phyloP scores from a whole-genome alignment of 2,797 vertebrate species.

The Choloepus didactylus region DNA sequence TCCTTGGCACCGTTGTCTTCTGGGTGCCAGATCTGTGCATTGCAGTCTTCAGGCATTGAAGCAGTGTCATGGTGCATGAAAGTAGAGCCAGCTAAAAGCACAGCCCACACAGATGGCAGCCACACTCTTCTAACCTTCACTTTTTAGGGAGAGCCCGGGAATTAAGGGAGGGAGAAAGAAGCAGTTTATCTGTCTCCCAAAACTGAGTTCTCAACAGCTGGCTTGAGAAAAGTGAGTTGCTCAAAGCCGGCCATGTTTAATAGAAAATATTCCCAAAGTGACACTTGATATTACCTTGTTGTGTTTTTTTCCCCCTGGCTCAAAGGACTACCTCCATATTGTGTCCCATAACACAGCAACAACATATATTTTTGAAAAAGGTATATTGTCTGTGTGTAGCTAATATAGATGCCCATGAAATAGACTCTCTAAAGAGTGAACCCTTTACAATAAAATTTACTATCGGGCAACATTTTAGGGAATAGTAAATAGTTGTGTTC shows the following conservation, averaged over 20 bases:
- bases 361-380: conserved; percentile 25
- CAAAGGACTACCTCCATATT: conserved; percentile 15
- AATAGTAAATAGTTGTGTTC: neutral
- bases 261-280: conserved; percentile 63
- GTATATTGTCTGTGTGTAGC: neutral
- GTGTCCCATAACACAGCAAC: neutral
- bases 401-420: neutral
- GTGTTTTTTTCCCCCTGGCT: conserved; percentile 61
- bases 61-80: conserved; percentile 64
- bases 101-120: neutral
- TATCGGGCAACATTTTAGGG: conserved; percentile 29
- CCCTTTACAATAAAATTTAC: neutral
- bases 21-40: conserved; percentile 61
- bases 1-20: conserved; percentile 60
- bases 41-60: conserved; percentile 68
- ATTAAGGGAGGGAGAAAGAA: neutral
- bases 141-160: conserved; percentile 49
- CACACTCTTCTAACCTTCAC: conserved; percentile 54
- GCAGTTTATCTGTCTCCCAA: conserved; percentile 51
- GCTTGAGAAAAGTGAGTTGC: conserved; percentile 64
- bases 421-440: neutral
- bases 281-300: conserved; percentile 52
- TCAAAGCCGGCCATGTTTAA: conserved; percentile 59
- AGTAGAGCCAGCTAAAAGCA: conserved; percentile 65
- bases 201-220: conserved; percentile 15